Conservation (phyloP, 1,140 invertebrate species). For the Temnothorax nylanderi region DNA sequence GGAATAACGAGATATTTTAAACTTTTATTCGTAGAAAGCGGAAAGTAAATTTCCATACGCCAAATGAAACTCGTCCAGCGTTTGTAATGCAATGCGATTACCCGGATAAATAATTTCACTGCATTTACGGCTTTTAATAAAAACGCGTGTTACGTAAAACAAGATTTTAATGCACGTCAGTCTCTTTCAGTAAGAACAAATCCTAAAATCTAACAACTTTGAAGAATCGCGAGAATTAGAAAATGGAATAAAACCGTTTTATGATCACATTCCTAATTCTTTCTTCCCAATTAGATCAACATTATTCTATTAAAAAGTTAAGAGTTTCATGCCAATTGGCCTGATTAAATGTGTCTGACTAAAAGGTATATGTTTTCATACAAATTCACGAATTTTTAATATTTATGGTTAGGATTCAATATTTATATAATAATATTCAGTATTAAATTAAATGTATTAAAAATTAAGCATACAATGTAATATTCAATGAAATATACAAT, state of each 20-base stretch:
- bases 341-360: slow-evolving; percentile 8
- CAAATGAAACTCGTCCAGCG: slow-evolving; percentile 13
- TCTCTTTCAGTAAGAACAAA: neutral
- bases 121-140: slow-evolving; percentile 33
- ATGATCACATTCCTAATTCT: neutral
- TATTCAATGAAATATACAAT: neutral
- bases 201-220: neutral
- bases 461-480: neutral
- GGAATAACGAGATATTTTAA: slow-evolving; percentile 28
- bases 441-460: slow-evolving; percentile 8
- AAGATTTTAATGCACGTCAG: neutral
- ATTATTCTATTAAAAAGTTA: neutral
- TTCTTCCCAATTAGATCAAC: neutral
- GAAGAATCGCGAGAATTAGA: neutral
- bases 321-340: neutral
- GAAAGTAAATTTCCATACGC: slow-evolving; percentile 13
- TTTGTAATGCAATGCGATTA: slow-evolving; percentile 34
- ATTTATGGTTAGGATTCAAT: neutral
- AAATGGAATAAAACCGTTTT: neutral
- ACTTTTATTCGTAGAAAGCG: slow-evolving; percentile 24
- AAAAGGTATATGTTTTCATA: neutral
- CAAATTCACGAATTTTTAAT: neutral
- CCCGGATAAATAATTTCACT: slow-evolving; percentile 18
- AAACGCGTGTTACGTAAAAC: neutral
- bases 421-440: slow-evolving; percentile 5